Base-by-base conservation (phyloP, 2,888 invertebrate species). In the Colletes collaris region DNA sequence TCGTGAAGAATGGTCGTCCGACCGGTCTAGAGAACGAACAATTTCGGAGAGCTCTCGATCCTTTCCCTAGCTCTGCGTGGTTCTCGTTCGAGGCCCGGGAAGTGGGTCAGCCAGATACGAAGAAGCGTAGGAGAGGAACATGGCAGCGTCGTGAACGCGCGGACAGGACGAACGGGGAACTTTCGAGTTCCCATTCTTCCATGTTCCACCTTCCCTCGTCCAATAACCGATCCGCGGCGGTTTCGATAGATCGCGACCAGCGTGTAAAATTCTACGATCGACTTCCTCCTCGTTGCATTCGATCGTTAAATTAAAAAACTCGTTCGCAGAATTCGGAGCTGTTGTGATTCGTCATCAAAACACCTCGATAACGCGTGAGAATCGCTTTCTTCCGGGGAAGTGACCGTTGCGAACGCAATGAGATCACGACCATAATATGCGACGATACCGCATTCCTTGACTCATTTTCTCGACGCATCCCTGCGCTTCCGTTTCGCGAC, bases 41-140 rank as follows among this genome's bases (percentile, higher is more conserved):
- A 87, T 85, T 87, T 87, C 83, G 82, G 74, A 76, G 79, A 66
- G 53, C 68, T 40, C 70, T 65, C 71, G 76, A 80, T 85, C 87
- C 83, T 85, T 86, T 87, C 85, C 82, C 83, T 84, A 82, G 78
- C 84, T 70, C 76, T 73, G 65, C 66, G 64, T 81, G 77, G 49
- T 85, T 84, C 86, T 85, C 70, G 73, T 74, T 59, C 69, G 66
- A 71, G 85, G 81, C 75, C 76, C 81, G 79, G 76, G 74, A 89
- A 89, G 89, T 89, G 86, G 89, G 89, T 90, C 90, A 89, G 59
- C 82, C 86, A 87, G 89, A 89, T 87, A 88, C 80, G 88, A 87
- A 86, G 82, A 85, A 76, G 82, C 85, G 79, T 80, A 80, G 86
- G 80, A 86, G 87, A 86, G 53, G 71, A 85, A 70, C 73, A 65